These are phyloP conservation scores for Buathra laborator DNA, from an alignment of 2,888 invertebrate species.

Conservation along the genomic window DNA sequence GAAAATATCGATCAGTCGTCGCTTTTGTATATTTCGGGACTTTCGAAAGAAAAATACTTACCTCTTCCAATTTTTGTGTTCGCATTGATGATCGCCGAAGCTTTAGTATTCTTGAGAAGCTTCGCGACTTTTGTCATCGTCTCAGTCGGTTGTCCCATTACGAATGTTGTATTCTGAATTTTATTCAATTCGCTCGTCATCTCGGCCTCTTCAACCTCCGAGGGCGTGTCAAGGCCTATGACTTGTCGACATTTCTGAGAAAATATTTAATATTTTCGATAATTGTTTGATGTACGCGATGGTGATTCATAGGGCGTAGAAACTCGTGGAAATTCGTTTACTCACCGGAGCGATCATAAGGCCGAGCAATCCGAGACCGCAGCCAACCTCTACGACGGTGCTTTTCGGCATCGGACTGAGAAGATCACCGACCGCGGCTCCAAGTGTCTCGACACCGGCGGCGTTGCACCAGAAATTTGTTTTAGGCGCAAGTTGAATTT, in stretches of 20 bases:
- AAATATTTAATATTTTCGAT: conserved; percentile 6
- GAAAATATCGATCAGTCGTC: conserved; percentile 4
- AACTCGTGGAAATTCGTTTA: conserved; percentile 23
- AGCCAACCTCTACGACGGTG: conserved; percentile 82
- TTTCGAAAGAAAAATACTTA: conserved; percentile 65
- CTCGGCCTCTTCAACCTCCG: conserved; percentile 84
- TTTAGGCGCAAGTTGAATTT: conserved; percentile 83
- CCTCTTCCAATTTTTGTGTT: conserved; percentile 81
- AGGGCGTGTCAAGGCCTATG: conserved; percentile 82
- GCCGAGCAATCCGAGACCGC: conserved; percentile 82
- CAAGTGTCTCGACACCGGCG: conserved; percentile 81
- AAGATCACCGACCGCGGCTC: conserved; percentile 79
- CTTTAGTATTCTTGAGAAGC: conserved; percentile 76
- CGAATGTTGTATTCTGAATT: conserved; percentile 82
- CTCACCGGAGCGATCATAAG: conserved; percentile 82
- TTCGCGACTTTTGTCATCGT: conserved; percentile 78
- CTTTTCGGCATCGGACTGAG: conserved; percentile 77
- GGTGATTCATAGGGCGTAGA: not conserved
- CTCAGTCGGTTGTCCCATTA: conserved; percentile 80
- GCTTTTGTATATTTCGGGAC: not conserved
- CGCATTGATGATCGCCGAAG: conserved; percentile 81
- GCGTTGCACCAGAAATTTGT: conserved; percentile 83
- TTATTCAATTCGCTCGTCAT: conserved; percentile 82
- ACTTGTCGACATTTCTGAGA: conserved; percentile 82
- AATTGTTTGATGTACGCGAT: not conserved